Evolutionary conservation across 2,113 vertebrate species (phyloP).

Genomic region (Chionomys nivalis): DNA sequence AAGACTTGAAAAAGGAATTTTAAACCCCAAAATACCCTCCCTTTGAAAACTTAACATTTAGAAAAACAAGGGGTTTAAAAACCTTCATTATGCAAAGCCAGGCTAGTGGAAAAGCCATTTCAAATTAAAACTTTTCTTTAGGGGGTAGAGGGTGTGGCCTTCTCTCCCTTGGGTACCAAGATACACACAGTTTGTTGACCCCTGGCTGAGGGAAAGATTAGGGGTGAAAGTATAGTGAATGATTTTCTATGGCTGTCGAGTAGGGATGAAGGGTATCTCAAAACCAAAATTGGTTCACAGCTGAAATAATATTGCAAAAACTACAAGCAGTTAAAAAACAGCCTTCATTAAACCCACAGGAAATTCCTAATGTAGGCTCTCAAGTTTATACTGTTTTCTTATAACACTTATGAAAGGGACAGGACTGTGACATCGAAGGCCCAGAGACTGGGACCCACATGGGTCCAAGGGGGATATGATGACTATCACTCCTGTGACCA

Average conservation of each 20-base stretch:
- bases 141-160: neutral
- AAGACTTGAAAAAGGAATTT: neutral
- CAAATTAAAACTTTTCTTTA: constrained; percentile 50
- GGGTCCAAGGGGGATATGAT: too few relatives aligned
- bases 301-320: constrained; percentile 67
- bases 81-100: constrained; percentile 46
- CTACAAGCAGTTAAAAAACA: neutral
- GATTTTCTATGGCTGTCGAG: neutral
- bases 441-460: neutral
- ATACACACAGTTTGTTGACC: neutral
- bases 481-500: neutral
- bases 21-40: constrained; percentile 54
- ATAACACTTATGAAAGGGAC: neutral
- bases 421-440: neutral
- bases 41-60: constrained; percentile 67
- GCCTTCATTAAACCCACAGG: neutral
- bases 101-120: constrained; percentile 54
- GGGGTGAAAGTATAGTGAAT: neutral
- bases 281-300: constrained; percentile 15
- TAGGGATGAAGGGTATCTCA: neutral
- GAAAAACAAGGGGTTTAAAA: constrained; percentile 28
- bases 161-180: constrained; percentile 41
- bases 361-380: neutral
- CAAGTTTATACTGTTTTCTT: neutral
- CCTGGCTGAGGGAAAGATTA: neutral